phyloP scores from a whole-genome alignment of 2,888 invertebrate genomes.

The Gortyna flavago region DNA sequence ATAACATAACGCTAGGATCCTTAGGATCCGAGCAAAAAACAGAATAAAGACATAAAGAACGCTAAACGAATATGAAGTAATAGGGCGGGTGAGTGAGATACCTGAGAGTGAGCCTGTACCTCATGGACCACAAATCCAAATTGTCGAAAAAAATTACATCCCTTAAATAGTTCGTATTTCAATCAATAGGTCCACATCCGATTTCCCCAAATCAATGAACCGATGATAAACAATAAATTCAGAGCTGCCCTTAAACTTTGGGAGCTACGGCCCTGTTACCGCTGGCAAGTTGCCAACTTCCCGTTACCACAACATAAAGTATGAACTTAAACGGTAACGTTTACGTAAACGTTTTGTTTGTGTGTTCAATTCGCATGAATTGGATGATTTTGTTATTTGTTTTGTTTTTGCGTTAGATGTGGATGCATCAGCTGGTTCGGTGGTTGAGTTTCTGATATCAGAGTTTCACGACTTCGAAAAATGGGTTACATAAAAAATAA shows the following conservation, averaged over 20 bases:
- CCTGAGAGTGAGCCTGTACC: too few species aligned
- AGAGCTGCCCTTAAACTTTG: conserved; percentile 64
- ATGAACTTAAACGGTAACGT: conserved; percentile 53
- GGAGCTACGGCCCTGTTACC: conserved; percentile 61
- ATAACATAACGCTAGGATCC: too few species aligned
- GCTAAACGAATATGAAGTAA: too few species aligned
- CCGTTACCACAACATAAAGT: conserved; percentile 57
- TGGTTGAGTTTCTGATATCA: not conserved
- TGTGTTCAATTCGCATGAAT: conserved; percentile 41
- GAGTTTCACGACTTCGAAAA: not conserved
- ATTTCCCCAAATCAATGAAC: conserved; percentile 56
- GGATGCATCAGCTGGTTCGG: not conserved
- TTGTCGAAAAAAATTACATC: not conserved
- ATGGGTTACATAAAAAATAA: not conserved
- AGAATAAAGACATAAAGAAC: too few species aligned
- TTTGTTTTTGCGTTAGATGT: not conserved
- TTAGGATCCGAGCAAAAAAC: too few species aligned
- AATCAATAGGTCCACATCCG: conserved; percentile 52
- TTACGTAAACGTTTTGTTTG: conserved; percentile 55
- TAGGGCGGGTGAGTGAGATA: too few species aligned
- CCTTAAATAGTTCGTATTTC: conserved; percentile 5
- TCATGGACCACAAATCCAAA: not conserved
- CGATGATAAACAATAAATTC: conserved; percentile 63
- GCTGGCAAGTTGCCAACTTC: conserved; percentile 64
- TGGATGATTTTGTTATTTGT: conserved; percentile 17